Evolutionary conservation across 2,888 invertebrate species (phyloP).

Genomic region (Octonoba sinensis): DNA sequence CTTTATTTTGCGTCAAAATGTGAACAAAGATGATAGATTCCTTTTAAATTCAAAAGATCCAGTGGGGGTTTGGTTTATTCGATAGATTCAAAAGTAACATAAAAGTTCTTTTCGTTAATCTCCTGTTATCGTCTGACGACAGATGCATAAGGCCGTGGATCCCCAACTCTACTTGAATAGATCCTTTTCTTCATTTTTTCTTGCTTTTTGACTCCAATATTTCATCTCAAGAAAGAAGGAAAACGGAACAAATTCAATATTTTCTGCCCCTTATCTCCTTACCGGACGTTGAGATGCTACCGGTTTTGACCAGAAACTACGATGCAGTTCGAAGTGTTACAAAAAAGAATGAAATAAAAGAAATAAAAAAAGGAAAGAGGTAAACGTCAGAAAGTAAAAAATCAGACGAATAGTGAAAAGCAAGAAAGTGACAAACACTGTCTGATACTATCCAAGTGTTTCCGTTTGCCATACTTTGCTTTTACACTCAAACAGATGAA

Average conservation of each 20-base stretch:
- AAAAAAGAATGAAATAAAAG: neutral
- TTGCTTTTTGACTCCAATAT: conserved; percentile 18
- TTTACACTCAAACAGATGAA: conserved; percentile 14
- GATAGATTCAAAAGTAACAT: conserved; percentile 3
- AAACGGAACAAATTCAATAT: conserved; percentile 34
- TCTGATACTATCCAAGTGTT: neutral
- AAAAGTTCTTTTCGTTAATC: conserved; percentile 29
- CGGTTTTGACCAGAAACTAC: conserved; percentile 11
- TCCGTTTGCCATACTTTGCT: conserved; percentile 7
- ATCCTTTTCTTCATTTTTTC: conserved; percentile 10
- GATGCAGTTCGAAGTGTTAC: neutral
- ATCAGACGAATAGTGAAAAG: neutral
- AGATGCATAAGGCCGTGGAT: conserved; percentile 10
- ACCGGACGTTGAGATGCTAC: conserved; percentile 26
- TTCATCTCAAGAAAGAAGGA: conserved; percentile 19
- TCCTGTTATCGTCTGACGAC: conserved; percentile 23
- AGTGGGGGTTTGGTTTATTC: conserved; percentile 29
- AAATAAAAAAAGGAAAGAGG: neutral
- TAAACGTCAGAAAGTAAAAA: too few relatives aligned
- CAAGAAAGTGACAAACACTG: neutral
- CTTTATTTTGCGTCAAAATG: conserved; percentile 2
- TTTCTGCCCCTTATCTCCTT: conserved; percentile 27
- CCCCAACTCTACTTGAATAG: conserved; percentile 1
- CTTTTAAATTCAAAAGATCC: conserved; percentile 38
- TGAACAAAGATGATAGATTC: conserved; percentile 38